phyloP scores from a whole-genome alignment of 1,140 invertebrate species.

The Gyrodactylus salaris region DNA sequence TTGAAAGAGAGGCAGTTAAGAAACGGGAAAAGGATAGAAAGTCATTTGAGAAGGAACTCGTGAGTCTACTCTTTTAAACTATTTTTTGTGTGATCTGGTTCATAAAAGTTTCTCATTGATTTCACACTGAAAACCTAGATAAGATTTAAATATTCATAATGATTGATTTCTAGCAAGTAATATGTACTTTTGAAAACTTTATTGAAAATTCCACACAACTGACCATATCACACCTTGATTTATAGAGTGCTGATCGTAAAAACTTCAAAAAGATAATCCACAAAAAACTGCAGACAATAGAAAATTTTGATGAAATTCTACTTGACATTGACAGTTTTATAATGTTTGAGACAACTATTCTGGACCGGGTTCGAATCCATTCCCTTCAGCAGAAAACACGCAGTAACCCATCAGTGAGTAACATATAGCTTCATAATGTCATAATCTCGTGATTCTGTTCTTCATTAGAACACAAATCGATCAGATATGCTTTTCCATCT shows the following conservation, averaged over 20 bases:
- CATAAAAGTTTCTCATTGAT: too few species aligned
- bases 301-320: background rate
- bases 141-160: too few species aligned
- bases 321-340: background rate
- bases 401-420: too few species aligned
- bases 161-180: too few species aligned
- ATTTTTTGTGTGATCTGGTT: too few species aligned
- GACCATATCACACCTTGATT: background rate
- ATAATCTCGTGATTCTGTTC: too few species aligned
- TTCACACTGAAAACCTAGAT: too few species aligned
- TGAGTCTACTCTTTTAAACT: background rate
- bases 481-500: too few species aligned
- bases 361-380: background rate
- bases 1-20: background rate
- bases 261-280: background rate
- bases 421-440: too few species aligned
- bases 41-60: background rate
- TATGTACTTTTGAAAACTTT: too few species aligned
- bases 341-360: background rate
- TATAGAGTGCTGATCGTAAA: background rate
- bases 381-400: background rate
- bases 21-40: background rate
- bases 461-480: too few species aligned
- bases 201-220: too few species aligned
- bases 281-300: background rate